These are phyloP conservation scores for Cyclina sinensis DNA, from an alignment of 1,140 invertebrate genomes.

Conservation along the genomic window DNA sequence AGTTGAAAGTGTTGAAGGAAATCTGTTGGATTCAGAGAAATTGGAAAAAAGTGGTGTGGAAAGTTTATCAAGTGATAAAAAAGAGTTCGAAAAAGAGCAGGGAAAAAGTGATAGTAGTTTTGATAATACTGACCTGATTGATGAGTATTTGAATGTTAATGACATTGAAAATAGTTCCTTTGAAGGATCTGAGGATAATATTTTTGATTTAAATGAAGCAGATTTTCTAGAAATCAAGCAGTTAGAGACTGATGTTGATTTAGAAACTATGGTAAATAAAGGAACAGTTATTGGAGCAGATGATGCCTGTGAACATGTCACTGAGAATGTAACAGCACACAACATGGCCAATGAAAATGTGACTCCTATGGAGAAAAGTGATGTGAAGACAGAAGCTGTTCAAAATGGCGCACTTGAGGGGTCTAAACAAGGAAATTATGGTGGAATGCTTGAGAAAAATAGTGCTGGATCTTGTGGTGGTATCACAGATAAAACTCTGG, in stretches of 20 bases:
- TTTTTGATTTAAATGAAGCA: constrained; percentile 64
- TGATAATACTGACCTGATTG: constrained; percentile 49
- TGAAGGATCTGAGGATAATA: constrained; percentile 58
- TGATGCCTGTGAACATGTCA: constrained; percentile 31
- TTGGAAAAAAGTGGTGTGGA: constrained; percentile 1
- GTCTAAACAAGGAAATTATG: background rate
- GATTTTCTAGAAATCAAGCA: constrained; percentile 64
- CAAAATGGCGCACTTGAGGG: constrained; percentile 14
- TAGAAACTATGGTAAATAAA: constrained; percentile 64
- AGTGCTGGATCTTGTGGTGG: background rate
- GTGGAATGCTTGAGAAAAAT: constrained; percentile 7
- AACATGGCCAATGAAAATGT: constrained; percentile 65
- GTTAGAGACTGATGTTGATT: constrained; percentile 61
- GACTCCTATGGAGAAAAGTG: constrained; percentile 38
- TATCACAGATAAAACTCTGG: background rate
- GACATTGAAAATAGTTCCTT: constrained; percentile 52
- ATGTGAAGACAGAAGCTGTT: constrained; percentile 16
- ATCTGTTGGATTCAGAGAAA: background rate
- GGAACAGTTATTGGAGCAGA: constrained; percentile 41
- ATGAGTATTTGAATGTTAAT: constrained; percentile 59
- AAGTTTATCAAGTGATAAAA: background rate
- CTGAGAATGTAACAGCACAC: constrained; percentile 29
- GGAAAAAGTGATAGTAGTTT: constrained; percentile 2
- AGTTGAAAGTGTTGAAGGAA: constrained; percentile 18
- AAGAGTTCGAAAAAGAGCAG: background rate